A percentile compares a stretch with the other conserved stretches of the same genome.
These are phyloP conservation scores for Genyomyrus donnyi DNA, from an alignment of 2,113 vertebrate species.

Conservation along the genomic window DNA sequence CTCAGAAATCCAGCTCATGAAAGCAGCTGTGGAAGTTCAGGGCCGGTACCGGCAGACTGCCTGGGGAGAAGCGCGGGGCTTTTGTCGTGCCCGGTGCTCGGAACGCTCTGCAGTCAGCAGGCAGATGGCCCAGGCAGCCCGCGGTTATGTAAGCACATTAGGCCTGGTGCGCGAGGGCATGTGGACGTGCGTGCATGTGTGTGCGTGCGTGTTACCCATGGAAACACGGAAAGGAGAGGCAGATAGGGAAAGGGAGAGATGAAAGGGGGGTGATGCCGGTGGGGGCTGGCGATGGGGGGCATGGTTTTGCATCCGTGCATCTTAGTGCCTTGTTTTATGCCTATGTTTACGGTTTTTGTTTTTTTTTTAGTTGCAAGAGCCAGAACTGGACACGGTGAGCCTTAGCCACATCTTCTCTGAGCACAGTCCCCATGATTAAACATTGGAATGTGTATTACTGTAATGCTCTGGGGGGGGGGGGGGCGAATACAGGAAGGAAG, in stretches of 20 bases:
- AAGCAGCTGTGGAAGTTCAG: background rate
- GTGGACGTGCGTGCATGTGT: background rate
- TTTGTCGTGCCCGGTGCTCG: background rate
- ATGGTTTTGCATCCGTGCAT: background rate
- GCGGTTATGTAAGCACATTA: conserved; percentile 19
- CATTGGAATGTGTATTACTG: background rate
- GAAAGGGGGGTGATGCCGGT: background rate
- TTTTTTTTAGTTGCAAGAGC: background rate
- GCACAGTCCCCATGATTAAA: background rate
- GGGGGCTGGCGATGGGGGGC: background rate
- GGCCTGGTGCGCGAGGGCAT: background rate
- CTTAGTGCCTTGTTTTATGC: background rate
- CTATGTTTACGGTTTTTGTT: background rate
- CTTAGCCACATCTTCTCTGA: background rate
- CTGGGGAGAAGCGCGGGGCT: background rate
- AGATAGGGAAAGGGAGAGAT: background rate
- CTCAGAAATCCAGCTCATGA: background rate
- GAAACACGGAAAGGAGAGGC: background rate
- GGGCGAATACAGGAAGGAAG: background rate
- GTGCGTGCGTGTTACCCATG: conserved; percentile 11
- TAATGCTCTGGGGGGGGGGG: background rate
- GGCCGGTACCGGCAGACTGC: background rate
- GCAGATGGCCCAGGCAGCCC: conserved; percentile 10
- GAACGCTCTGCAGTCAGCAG: background rate
- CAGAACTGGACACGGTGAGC: background rate